Evolutionary conservation across 2,797 vertebrate species (phyloP), one percentile per base, ranked within the genome.

Genomic region (Avahi laniger): DNA sequence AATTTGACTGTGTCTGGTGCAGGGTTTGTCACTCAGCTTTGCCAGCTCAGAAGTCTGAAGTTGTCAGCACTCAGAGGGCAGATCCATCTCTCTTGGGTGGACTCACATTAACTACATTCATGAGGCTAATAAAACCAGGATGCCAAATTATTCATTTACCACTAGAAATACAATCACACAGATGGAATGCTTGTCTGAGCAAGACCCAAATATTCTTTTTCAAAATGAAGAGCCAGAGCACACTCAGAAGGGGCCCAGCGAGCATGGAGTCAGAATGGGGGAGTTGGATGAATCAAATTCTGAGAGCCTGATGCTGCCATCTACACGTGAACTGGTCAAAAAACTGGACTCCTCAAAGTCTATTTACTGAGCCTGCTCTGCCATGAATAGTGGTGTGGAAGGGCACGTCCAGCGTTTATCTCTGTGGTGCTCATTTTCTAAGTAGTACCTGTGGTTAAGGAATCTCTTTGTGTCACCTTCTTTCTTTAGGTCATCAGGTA

Each of bases 111-210:
- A 57, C 33, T 48, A 86, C 46, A 24, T 92, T 91, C 69, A 28
- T 4, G 38, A 95, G 43, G 75, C 75, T 73, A 35, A 65, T 91
- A 91, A 92, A 91, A 50, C 48, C 48, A 54, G 87, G 92, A 82
- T 28, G 33, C 15, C 38, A 70, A 3, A 50, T 78, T 75, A 73
- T 85, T 73, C 65, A 33, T 84, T 91, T 92, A 84, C 6, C 35
- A 8, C 61, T 69, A 95, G 73, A 86, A 93, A 75, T 81, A 54
- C 9, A 86, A 2, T 65, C 79, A 88, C 85, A 83, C 14, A 50
- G 92, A 94, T 54, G 73, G 63, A 82, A 91, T 78, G 69, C 33
- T 76, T 89, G 12, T 85, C 67, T 90, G 82, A 82, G 52, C 38
- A 84, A 89, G 84, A 86, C 50, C 73, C 26, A 78, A 63, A 38